Evolutionary conservation across 1,140 invertebrate species (phyloP).

Genomic region (Drosophila biarmipes): DNA sequence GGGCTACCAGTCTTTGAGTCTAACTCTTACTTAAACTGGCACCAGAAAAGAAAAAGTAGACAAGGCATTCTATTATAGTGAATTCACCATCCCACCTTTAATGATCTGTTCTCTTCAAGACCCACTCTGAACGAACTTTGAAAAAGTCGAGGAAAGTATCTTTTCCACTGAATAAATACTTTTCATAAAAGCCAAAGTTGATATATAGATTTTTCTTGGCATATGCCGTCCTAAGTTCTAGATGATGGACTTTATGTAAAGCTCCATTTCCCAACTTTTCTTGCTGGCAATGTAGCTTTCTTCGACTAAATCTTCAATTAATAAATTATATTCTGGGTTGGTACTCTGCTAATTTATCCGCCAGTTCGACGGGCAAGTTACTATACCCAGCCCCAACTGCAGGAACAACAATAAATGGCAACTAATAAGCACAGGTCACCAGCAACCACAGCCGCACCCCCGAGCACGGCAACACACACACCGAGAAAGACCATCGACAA

Average conservation of each 20-base stretch:
- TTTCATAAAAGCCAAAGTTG: no score
- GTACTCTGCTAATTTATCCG: not conserved
- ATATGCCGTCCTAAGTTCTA: not conserved
- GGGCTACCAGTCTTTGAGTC: no score
- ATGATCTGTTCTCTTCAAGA: no score
- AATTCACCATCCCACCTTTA: no score
- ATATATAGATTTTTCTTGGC: no score
- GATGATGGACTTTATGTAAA: not conserved
- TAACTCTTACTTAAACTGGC: no score
- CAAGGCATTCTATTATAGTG: no score
- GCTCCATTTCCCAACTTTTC: not conserved
- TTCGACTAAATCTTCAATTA: not conserved
- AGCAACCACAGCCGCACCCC: constrained; percentile 12
- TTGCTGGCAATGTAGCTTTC: not conserved
- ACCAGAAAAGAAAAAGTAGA: no score
- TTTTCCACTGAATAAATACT: not conserved
- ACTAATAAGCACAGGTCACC: constrained; percentile 62
- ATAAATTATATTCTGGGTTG: constrained; percentile 3
- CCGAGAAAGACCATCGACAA: constrained; percentile 58
- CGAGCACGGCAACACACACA: constrained; percentile 1
- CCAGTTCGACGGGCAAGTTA: constrained; percentile 10
- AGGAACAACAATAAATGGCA: constrained; percentile 60
- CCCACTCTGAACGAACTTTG: no score
- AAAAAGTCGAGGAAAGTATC: not conserved
- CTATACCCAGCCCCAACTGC: constrained; percentile 21